Evolutionary conservation across 1,140 invertebrate genomes (phyloP).

Genomic region (Acromyrmex charruanus): DNA sequence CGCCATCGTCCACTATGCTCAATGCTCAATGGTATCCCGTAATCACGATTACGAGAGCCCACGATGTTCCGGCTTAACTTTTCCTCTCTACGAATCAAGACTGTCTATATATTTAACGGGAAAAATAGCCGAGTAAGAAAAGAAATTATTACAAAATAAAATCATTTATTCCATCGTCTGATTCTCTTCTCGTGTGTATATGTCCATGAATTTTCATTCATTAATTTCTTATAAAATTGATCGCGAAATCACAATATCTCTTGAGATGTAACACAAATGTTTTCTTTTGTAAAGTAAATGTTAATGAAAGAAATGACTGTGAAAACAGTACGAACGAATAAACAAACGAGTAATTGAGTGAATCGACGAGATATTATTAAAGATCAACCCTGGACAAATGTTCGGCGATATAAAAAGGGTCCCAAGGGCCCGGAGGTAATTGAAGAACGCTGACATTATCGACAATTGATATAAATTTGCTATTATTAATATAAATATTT

Average conservation of each 20-base stretch:
- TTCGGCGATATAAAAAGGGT: too few species aligned
- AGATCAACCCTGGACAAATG: too few species aligned
- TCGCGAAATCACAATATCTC: background rate
- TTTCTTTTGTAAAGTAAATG: background rate
- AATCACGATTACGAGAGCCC: constrained; percentile 58
- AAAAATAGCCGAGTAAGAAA: background rate
- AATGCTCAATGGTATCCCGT: constrained; percentile 53
- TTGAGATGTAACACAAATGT: background rate
- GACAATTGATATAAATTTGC: too few species aligned
- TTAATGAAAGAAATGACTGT: background rate
- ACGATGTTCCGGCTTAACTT: constrained; percentile 7
- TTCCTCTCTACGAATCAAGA: background rate
- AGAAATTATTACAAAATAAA: background rate
- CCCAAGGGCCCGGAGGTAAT: too few species aligned
- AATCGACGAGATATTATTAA: background rate
- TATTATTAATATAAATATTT: too few species aligned
- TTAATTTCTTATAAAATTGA: background rate
- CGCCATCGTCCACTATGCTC: constrained; percentile 30
- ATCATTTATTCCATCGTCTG: background rate
- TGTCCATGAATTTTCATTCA: background rate
- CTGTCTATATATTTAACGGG: background rate
- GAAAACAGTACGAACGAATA: background rate
- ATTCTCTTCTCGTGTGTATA: background rate
- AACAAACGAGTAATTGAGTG: background rate
- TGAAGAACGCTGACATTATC: too few species aligned